A percentile compares a stretch with the other conserved stretches of the same genome.
Evolutionary conservation across 2,888 invertebrate genomes (phyloP).

Genomic region (Cenopis cana): DNA sequence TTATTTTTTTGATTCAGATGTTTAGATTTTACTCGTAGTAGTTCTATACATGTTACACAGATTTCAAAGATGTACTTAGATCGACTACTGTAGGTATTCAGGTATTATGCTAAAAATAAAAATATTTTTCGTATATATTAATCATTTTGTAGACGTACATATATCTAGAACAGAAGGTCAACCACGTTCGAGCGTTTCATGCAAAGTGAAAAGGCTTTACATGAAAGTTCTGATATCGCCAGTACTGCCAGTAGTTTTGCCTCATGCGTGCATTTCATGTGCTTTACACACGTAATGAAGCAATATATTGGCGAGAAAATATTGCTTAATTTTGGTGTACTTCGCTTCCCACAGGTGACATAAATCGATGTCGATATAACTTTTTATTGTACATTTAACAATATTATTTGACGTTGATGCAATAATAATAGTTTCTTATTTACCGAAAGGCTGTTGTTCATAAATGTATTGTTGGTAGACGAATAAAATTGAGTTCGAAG

Average conservation of each 20-base stretch:
- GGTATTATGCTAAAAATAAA: no score
- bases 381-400: constrained; percentile 48
- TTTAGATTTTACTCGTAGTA: no score
- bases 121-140: no score
- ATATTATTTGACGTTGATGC: constrained; percentile 35
- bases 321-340: constrained; percentile 55
- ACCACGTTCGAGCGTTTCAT: neutral
- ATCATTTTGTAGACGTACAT: no score
- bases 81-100: no score
- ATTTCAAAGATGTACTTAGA: no score
- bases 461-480: constrained; percentile 5
- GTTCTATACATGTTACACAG: no score
- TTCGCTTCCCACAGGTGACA: constrained; percentile 49
- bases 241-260: constrained; percentile 40
- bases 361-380: constrained; percentile 46
- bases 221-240: constrained; percentile 14
- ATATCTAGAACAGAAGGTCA: neutral
- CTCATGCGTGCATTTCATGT: constrained; percentile 54
- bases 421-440: constrained; percentile 30
- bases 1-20: no score
- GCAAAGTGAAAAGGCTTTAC: constrained; percentile 25
- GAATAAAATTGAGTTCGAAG: constrained; percentile 7
- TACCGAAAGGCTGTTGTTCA: neutral
- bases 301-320: constrained; percentile 66
- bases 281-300: constrained; percentile 65